These are phyloP conservation scores for Lasioglossum lativentre DNA, from an alignment of 2,888 invertebrate genomes.

Conservation along the genomic window DNA sequence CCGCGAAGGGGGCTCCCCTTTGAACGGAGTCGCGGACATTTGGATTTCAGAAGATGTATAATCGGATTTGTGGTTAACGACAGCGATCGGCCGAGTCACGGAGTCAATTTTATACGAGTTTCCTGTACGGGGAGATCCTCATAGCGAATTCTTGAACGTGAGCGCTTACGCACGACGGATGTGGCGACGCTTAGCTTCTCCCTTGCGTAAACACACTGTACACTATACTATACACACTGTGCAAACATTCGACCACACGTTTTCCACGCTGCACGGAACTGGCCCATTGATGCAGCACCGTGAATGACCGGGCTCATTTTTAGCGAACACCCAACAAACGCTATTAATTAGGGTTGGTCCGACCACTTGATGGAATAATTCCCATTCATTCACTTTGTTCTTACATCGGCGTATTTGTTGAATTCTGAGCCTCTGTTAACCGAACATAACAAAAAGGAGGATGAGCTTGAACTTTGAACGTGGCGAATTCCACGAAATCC, in stretches of 20 bases:
- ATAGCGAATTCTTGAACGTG: slow-evolving; percentile 47
- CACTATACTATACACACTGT: background rate
- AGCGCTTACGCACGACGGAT: slow-evolving; percentile 65
- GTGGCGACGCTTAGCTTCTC: slow-evolving; percentile 37
- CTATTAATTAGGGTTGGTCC: slow-evolving; percentile 10
- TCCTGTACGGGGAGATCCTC: slow-evolving; percentile 40
- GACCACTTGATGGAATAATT: background rate
- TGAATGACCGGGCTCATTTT: slow-evolving; percentile 18
- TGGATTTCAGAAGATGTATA: slow-evolving; percentile 45
- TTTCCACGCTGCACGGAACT: slow-evolving; percentile 15
- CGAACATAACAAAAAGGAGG: background rate
- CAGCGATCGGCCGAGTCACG: slow-evolving; percentile 39
- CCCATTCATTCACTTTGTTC: background rate
- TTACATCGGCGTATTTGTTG: background rate
- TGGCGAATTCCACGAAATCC: background rate
- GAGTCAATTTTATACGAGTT: slow-evolving; percentile 49
- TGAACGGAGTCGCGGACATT: background rate
- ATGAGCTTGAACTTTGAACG: background rate
- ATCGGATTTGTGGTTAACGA: slow-evolving; percentile 48
- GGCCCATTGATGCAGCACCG: slow-evolving; percentile 32
- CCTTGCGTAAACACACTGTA: slow-evolving; percentile 50
- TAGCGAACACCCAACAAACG: background rate
- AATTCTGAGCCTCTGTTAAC: background rate
- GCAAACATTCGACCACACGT: background rate
- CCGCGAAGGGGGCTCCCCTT: too few species aligned